Percentiles rank a stretch among this genome's conserved stretches.
These are phyloP conservation scores for Hemithea aestivaria DNA, from an alignment of 2,888 invertebrate species.

Conservation along the genomic window DNA sequence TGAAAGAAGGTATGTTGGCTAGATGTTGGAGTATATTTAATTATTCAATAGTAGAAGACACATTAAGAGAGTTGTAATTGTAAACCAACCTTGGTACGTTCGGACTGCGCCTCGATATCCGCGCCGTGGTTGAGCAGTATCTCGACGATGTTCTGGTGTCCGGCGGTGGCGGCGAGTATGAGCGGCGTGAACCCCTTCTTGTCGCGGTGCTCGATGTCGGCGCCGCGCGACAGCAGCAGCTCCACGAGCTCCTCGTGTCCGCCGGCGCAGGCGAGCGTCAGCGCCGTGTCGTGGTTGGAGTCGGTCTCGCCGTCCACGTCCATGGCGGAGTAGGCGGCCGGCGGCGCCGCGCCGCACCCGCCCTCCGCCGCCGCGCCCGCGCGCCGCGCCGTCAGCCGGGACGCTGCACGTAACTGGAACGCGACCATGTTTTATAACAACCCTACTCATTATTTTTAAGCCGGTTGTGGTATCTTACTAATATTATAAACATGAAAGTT, in stretches of 20 bases:
- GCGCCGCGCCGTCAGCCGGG: constrained; percentile 47
- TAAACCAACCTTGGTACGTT: constrained; percentile 90
- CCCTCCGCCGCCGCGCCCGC: constrained; percentile 33
- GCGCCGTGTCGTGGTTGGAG: constrained; percentile 98
- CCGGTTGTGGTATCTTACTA: too few relatives aligned
- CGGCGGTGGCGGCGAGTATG: constrained; percentile 98
- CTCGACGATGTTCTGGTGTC: constrained; percentile 89
- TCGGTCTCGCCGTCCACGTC: constrained; percentile 99
- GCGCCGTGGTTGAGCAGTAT: constrained; percentile 95
- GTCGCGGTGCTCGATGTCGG: constrained; percentile 98
- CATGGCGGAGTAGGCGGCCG: constrained; percentile 85
- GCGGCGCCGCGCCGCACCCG: constrained; percentile 44
- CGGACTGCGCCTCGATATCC: constrained; percentile 99
- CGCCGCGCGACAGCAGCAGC: constrained; percentile 92
- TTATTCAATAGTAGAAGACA: too few relatives aligned
- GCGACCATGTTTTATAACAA: background rate
- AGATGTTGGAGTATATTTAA: too few relatives aligned
- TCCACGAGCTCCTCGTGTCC: constrained; percentile 98
- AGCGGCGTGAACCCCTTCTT: constrained; percentile 99
- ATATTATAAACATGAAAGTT: too few relatives aligned
- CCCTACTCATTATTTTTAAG: background rate
- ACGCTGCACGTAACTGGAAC: constrained; percentile 28
- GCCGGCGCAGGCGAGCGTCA: constrained; percentile 97
- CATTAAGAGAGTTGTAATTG: too few relatives aligned
- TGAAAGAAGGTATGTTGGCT: too few relatives aligned